These are phyloP conservation scores for Carcina quercana DNA, from an alignment of 2,888 invertebrate genomes.

Conservation along the genomic window DNA sequence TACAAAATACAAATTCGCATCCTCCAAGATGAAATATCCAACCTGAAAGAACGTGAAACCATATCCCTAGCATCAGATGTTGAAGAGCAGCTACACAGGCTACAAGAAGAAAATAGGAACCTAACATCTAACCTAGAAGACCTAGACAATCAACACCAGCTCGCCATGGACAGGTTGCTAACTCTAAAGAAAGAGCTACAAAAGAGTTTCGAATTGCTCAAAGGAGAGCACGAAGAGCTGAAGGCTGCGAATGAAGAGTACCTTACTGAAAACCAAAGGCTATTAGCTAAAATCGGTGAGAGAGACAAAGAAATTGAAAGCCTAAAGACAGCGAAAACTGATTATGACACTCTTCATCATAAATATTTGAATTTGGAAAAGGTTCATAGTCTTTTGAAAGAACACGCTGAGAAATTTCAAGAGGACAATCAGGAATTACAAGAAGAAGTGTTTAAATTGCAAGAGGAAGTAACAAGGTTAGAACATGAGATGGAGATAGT, in stretches of 20 bases:
- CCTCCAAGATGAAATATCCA: constrained; percentile 55
- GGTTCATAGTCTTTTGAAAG: constrained; percentile 52
- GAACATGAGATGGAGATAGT: constrained; percentile 60
- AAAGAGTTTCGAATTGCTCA: constrained; percentile 63
- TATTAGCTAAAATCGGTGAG: constrained; percentile 56
- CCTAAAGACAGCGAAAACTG: constrained; percentile 32
- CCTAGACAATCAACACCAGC: constrained; percentile 82
- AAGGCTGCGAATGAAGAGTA: constrained; percentile 61
- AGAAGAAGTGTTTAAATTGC: constrained; percentile 64
- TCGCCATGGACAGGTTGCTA: constrained; percentile 77
- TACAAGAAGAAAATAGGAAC: constrained; percentile 74
- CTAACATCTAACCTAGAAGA: constrained; percentile 78
- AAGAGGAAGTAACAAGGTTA: constrained; percentile 60
- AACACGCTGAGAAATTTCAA: constrained; percentile 67
- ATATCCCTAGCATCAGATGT: constrained; percentile 31
- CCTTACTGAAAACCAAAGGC: constrained; percentile 49
- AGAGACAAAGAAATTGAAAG: constrained; percentile 54
- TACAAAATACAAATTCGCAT: constrained; percentile 50
- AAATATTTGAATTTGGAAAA: constrained; percentile 67
- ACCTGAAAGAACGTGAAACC: constrained; percentile 44
- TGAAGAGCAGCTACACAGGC: constrained; percentile 58
- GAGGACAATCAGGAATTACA: constrained; percentile 70
- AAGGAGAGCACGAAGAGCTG: constrained; percentile 61
- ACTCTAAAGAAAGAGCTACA: constrained; percentile 70
- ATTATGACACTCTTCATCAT: constrained; percentile 55